Conservation (phyloP, 2,113 vertebrate genomes). For the Todiramphus chloris region DNA sequence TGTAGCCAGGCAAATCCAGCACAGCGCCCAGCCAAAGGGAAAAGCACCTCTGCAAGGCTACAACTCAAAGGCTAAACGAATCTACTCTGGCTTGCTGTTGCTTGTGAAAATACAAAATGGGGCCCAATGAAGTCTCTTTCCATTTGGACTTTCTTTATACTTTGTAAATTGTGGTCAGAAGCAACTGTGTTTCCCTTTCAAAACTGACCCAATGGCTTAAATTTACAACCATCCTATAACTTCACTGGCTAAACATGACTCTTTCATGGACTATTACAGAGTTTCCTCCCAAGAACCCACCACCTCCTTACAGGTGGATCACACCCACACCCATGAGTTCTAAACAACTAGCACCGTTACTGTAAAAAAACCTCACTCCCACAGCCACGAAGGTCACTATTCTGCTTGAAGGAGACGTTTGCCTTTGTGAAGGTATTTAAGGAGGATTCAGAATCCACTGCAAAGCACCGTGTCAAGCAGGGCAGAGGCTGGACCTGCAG, state of each 20-base stretch:
- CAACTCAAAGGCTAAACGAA: rapidly evolving
- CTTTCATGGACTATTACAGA: not conserved
- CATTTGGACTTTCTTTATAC: rapidly evolving
- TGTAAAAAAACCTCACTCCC: not conserved
- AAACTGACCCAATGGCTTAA: not conserved
- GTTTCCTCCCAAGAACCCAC: not conserved
- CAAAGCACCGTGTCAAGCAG: rapidly evolving
- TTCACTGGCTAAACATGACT: not conserved
- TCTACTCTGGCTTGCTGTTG: rapidly evolving
- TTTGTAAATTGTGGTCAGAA: rapidly evolving
- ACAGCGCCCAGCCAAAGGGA: not conserved
- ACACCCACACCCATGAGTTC: not conserved
- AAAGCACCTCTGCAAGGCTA: not conserved
- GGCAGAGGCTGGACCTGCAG: not conserved
- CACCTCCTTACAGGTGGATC: too few species aligned
- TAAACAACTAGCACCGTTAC: too few species aligned
- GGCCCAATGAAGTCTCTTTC: rapidly evolving
- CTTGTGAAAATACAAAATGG: rapidly evolving
- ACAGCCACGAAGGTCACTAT: rapidly evolving
- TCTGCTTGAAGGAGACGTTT: not conserved
- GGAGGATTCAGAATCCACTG: rapidly evolving
- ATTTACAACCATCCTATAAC: not conserved
- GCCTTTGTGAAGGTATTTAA: not conserved
- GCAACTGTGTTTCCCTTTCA: not conserved
- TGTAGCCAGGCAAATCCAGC: not conserved